phyloP scores from a whole-genome alignment of 2,888 invertebrate genomes.

The Sympetrum striolatum region DNA sequence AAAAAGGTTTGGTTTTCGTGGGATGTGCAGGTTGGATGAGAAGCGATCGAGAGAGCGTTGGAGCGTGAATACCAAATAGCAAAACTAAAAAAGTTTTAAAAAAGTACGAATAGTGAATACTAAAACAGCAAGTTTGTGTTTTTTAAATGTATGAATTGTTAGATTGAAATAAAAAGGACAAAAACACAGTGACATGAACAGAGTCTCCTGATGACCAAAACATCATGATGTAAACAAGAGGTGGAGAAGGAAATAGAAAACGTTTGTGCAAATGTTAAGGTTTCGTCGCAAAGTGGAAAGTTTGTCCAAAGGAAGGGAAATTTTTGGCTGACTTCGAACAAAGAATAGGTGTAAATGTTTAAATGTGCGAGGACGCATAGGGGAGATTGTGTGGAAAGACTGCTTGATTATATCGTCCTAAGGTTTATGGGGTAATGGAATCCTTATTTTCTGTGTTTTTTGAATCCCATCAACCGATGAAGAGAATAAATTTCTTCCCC shows the following conservation, averaged over 20 bases:
- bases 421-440: constrained; percentile 36
- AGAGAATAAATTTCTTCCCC: not conserved
- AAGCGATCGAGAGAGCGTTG: not conserved
- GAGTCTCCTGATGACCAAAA: constrained; percentile 20
- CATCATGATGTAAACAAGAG: not conserved
- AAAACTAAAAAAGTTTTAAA: not conserved
- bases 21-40: constrained; percentile 10
- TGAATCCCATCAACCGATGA: constrained; percentile 3
- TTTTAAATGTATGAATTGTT: not conserved
- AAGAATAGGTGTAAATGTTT: not conserved
- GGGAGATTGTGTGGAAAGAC: constrained; percentile 21
- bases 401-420: constrained; percentile 30
- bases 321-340: not conserved
- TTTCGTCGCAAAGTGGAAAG: not conserved
- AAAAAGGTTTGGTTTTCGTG: not conserved
- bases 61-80: constrained; percentile 18
- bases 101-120: not conserved
- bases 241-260: not conserved
- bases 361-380: not conserved
- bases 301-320: not conserved
- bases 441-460: constrained; percentile 32
- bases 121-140: not conserved
- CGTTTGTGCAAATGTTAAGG: not conserved
- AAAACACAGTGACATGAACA: not conserved
- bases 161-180: not conserved